Conservation (phyloP, 2,113 vertebrate species). For the Pelmatolapia mariae region DNA sequence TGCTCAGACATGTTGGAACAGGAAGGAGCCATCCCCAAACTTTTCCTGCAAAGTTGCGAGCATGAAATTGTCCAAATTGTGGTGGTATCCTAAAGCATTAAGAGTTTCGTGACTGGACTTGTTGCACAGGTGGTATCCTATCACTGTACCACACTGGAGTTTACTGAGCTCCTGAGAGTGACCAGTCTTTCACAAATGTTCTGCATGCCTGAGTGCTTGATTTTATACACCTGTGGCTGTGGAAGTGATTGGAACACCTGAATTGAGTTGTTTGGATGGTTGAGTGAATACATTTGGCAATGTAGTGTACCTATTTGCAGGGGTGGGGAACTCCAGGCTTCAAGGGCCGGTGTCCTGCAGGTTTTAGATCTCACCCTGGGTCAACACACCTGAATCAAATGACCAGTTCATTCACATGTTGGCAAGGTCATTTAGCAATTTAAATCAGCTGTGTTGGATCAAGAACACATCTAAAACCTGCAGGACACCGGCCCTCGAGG, state of each 20-base stretch:
- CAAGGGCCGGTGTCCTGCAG: not conserved
- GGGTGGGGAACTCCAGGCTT: not conserved
- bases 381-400: not conserved
- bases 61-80: not conserved
- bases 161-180: not conserved
- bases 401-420: not conserved
- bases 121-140: not conserved
- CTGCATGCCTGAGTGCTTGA: not conserved
- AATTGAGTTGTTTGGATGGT: not conserved
- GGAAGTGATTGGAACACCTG: not conserved
- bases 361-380: not conserved
- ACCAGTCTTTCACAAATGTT: not conserved
- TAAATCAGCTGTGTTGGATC: accelerated
- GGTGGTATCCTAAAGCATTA: not conserved
- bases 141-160: not conserved
- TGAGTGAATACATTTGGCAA: not conserved
- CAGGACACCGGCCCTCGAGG: accelerated
- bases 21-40: not conserved
- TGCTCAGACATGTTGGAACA: not conserved
- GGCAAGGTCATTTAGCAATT: accelerated
- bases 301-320: not conserved
- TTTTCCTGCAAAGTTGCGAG: not conserved
- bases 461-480: accelerated
- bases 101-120: not conserved
- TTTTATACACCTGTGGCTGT: not conserved